phyloP scores from a whole-genome alignment of 2,797 vertebrate genomes.

The Poeciliopsis presidionis region DNA sequence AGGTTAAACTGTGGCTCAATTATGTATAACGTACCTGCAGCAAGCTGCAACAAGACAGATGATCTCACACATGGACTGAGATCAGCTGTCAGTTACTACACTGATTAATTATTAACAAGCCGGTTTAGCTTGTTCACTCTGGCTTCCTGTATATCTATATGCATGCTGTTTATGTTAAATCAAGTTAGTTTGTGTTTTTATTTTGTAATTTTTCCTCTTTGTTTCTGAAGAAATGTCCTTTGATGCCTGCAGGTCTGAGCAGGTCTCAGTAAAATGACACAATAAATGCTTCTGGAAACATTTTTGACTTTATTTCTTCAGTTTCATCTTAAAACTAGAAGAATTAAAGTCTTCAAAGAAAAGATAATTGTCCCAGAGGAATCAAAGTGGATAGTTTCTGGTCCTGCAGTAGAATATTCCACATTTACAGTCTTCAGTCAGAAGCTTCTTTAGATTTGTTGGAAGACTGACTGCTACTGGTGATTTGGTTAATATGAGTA shows the following conservation, averaged over 20 bases:
- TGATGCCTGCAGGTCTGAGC: constrained; percentile 9
- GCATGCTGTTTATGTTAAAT: background rate
- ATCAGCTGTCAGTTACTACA: constrained; percentile 49
- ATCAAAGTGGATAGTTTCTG: too few species aligned
- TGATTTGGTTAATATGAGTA: background rate
- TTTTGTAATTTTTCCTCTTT: background rate
- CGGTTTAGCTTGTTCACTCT: constrained; percentile 13
- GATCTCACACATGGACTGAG: constrained; percentile 52
- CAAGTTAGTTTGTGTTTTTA: background rate
- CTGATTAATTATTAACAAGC: constrained; percentile 67
- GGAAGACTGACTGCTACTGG: background rate
- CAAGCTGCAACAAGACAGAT: constrained; percentile 56
- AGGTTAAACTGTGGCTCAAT: constrained; percentile 58
- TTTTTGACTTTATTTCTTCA: too few species aligned
- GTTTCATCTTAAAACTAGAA: too few species aligned
- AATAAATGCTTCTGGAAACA: constrained; percentile 1
- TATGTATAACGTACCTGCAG: constrained; percentile 44
- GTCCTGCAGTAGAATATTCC: too few species aligned
- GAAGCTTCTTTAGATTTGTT: background rate
- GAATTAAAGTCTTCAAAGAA: too few species aligned
- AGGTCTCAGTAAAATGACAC: constrained; percentile 8
- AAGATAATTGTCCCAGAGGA: too few species aligned
- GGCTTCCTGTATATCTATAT: constrained; percentile 15
- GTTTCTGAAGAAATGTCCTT: background rate
- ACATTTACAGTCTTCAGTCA: background rate